Conservation (phyloP, 23 tunicate genomes). For the Oikopleura dioica region DNA sequence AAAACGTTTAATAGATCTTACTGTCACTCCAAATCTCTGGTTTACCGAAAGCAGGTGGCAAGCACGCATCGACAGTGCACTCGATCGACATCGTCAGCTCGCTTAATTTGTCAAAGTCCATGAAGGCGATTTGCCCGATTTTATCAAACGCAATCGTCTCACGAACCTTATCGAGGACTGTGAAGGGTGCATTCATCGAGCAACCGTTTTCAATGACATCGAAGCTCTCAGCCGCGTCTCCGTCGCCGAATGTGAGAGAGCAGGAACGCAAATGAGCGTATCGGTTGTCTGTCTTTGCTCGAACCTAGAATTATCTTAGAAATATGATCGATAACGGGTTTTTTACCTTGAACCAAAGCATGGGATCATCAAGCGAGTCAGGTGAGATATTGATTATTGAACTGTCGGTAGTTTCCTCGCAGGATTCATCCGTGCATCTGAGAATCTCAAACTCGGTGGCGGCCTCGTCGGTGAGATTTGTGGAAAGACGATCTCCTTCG, state of each 20-base stretch:
- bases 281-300: neutral
- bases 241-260: neutral
- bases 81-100: neutral
- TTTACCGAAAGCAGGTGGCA: constrained; percentile 2
- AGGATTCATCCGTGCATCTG: neutral
- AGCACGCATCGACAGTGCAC: neutral
- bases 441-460: neutral
- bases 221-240: neutral
- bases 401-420: neutral
- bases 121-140: neutral
- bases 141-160: neutral
- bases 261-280: constrained; percentile 5
- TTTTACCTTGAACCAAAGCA: constrained; percentile 7
- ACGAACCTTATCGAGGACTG: neutral
- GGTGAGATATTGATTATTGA: neutral
- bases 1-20: neutral
- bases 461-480: neutral
- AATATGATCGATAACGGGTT: neutral
- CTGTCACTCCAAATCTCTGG: neutral
- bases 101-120: neutral
- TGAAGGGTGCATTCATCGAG: neutral
- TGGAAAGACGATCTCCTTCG: neutral
- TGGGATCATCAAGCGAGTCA: neutral
- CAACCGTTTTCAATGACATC: neutral
- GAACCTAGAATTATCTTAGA: neutral